phyloP scores from a whole-genome alignment of 2,888 invertebrate genomes.

The Andrena haemorrhoa region DNA sequence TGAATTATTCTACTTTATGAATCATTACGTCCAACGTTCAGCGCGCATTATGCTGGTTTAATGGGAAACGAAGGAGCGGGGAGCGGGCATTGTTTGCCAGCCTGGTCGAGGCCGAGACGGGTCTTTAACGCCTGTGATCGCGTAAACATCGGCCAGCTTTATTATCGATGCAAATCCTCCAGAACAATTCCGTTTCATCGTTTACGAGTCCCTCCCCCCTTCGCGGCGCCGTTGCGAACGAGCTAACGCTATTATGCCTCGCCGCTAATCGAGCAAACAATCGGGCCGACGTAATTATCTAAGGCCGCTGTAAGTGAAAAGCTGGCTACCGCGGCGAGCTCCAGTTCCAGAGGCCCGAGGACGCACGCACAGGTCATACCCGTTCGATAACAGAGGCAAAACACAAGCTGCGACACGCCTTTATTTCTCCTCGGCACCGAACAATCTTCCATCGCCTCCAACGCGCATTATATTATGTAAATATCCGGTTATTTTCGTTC shows the following conservation, averaged over 20 bases:
- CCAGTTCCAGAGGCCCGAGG: neutral
- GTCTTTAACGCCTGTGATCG: slow-evolving; percentile 35
- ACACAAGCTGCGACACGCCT: slow-evolving; percentile 15
- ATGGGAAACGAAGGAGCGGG: slow-evolving; percentile 27
- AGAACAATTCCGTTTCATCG: slow-evolving; percentile 49
- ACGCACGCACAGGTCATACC: neutral
- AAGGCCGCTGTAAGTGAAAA: neutral
- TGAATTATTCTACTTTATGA: slow-evolving; percentile 31
- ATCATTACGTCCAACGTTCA: slow-evolving; percentile 11
- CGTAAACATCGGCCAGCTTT: slow-evolving; percentile 51
- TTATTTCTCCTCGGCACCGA: slow-evolving; percentile 19
- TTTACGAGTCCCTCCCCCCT: neutral
- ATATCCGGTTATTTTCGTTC: slow-evolving; percentile 70
- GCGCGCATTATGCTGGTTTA: slow-evolving; percentile 1
- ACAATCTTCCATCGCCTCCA: slow-evolving; percentile 46
- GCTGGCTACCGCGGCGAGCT: neutral
- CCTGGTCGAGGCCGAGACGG: slow-evolving; percentile 14
- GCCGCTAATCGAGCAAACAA: slow-evolving; percentile 6
- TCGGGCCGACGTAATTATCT: slow-evolving; percentile 1
- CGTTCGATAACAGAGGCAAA: slow-evolving; percentile 1
- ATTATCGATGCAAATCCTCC: slow-evolving; percentile 58
- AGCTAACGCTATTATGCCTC: neutral
- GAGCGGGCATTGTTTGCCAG: slow-evolving; percentile 21
- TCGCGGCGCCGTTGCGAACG: neutral
- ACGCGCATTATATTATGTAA: slow-evolving; percentile 72